These are phyloP conservation scores for Calliopsis andreniformis DNA, from an alignment of 1,140 invertebrate species.

Conservation along the genomic window DNA sequence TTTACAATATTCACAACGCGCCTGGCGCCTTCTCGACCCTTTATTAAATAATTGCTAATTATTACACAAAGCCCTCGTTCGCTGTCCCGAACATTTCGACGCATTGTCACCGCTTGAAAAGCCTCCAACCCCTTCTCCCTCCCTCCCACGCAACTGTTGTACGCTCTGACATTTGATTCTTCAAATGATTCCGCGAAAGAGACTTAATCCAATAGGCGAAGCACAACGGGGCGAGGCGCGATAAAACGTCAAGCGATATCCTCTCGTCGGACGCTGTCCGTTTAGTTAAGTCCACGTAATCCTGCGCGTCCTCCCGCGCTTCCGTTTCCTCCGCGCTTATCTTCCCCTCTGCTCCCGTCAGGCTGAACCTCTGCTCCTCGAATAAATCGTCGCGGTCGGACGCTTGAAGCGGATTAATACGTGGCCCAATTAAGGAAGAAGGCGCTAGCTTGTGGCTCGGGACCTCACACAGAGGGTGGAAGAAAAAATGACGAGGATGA, in stretches of 20 bases:
- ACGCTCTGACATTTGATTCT: conserved; percentile 1
- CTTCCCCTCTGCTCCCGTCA: conserved; percentile 32
- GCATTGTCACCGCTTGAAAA: not conserved
- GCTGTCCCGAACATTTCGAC: not conserved
- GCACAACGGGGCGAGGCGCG: not conserved
- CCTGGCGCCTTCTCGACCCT: not conserved
- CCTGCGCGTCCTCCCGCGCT: conserved; percentile 54
- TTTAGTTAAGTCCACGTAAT: conserved; percentile 67
- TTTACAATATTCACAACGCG: not conserved
- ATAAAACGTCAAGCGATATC: conserved; percentile 41
- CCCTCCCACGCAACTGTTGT: too few species aligned
- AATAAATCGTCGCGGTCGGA: conserved; percentile 59
- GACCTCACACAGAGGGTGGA: conserved; percentile 5
- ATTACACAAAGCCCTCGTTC: not conserved
- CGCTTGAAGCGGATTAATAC: conserved; percentile 61
- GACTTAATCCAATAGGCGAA: conserved; percentile 28
- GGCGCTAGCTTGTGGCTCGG: conserved; percentile 50
- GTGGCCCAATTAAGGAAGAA: conserved; percentile 66
- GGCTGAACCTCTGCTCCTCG: conserved; percentile 3
- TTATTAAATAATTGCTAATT: conserved; percentile 44
- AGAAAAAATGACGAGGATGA: conserved; percentile 42
- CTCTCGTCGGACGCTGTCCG: conserved; percentile 51
- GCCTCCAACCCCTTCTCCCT: not conserved
- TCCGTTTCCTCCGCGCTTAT: conserved; percentile 53
- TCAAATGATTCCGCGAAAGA: conserved; percentile 5